Conservation (phyloP, 2,888 invertebrate genomes). For the Cinara cedri region DNA sequence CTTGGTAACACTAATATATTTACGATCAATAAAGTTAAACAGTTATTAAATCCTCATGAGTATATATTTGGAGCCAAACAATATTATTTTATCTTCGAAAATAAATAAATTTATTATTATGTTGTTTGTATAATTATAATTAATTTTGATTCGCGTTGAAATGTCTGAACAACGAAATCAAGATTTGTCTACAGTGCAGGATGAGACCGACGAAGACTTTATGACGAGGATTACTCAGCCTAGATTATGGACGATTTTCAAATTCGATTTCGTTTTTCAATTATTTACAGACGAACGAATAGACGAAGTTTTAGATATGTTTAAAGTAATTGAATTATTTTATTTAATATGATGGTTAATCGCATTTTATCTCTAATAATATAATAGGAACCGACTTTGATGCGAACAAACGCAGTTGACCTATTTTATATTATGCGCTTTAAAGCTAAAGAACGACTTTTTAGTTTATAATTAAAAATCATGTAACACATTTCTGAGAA, state of each 20-base stretch:
- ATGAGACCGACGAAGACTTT: slow-evolving; percentile 44
- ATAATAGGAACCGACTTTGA: background rate
- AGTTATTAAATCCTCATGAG: background rate
- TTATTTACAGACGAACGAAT: slow-evolving; percentile 34
- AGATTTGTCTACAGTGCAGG: background rate
- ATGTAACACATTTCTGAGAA: too few species aligned
- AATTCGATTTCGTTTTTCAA: slow-evolving; percentile 36
- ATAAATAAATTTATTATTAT: too few species aligned
- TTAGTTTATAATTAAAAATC: too few species aligned
- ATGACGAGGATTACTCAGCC: slow-evolving; percentile 47
- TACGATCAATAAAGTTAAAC: slow-evolving; percentile 11
- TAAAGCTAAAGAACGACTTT: too few species aligned
- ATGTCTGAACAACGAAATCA: slow-evolving; percentile 35
- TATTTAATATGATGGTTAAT: background rate
- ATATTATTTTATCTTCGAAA: too few species aligned
- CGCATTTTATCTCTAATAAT: background rate
- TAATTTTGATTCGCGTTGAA: background rate
- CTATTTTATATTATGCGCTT: background rate
- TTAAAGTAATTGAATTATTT: slow-evolving; percentile 25
- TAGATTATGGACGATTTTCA: slow-evolving; percentile 29
- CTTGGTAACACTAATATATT: slow-evolving; percentile 9
- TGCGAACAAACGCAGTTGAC: background rate
- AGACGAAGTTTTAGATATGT: slow-evolving; percentile 40
- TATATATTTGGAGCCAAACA: background rate
- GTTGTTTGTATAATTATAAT: too few species aligned